A percentile compares a stretch with the other conserved stretches of the same genome.
These are phyloP conservation scores for Setipinna tenuifilis DNA, from an alignment of 2,797 vertebrate species.

Conservation along the genomic window DNA sequence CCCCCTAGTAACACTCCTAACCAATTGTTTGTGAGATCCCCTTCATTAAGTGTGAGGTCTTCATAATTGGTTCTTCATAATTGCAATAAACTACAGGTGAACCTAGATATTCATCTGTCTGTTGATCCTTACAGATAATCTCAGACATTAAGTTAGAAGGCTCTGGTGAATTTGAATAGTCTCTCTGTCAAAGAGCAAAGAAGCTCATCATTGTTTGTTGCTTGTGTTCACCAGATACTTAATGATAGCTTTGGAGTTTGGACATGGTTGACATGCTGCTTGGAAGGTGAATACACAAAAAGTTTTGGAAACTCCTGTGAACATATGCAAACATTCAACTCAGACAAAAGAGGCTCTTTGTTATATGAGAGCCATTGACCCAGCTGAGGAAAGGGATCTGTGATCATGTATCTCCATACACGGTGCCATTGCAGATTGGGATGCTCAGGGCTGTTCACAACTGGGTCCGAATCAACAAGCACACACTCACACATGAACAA, in stretches of 20 bases:
- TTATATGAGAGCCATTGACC: neutral
- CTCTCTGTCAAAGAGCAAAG: neutral
- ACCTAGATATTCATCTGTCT: neutral
- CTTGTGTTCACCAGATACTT: neutral
- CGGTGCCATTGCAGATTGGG: neutral
- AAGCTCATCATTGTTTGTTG: neutral
- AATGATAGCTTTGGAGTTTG: neutral
- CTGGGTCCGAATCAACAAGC: neutral
- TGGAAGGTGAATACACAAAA: neutral
- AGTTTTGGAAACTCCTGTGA: neutral
- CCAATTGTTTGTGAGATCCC: too few species aligned
- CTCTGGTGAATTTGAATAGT: neutral
- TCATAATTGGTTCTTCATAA: neutral
- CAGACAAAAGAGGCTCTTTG: neutral
- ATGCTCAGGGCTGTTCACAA: neutral
- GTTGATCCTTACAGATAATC: neutral
- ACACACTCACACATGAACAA: neutral
- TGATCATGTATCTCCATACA: neutral
- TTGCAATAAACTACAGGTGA: neutral
- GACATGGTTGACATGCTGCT: neutral
- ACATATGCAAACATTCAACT: neutral
- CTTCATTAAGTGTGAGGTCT: neutral
- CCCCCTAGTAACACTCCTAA: too few species aligned
- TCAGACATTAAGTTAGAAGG: neutral
- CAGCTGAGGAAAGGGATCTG: neutral